Evolutionary conservation across 2,888 invertebrate genomes (phyloP), one percentile per base, ranked within the genome.

Genomic region (Xestoiulus laeticollis): DNA sequence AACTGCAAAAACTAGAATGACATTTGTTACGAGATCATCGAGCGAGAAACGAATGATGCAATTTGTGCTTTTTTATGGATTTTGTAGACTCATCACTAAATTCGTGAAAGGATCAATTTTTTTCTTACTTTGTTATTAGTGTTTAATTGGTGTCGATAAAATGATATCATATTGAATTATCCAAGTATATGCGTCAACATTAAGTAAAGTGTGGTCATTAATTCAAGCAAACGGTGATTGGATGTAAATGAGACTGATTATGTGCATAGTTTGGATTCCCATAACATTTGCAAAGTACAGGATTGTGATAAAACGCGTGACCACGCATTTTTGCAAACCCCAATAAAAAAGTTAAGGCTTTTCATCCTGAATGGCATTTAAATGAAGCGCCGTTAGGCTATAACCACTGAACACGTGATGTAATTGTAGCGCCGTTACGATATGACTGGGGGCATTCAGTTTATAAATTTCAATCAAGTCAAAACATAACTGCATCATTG

Each of bases 1-100:
- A 38, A 38, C 33, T 38, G 6, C 33, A 38, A 48, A 48, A 48
- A 12, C 16, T 22, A 5, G 8, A 68, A 68, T 68, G 22, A 68
- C 68, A 68, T 68, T 68, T 68, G 68, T n/a, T n/a, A 68, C 68
- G 68, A 68, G 22, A 68, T 68, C 22, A 68, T 68, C 68, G 26
- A 68, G 3, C 68, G 68, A 68, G 26, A 68, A 68, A 68, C 68
- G 59, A 59, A 59, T 59, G 14, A 16, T 59, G 59, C 8, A n/a
- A n/a, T 59, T 59, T 68, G 3, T 26, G 22, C 8, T 48, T 26
- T 68, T 68, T 68, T 68, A 2, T 10, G 10, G 68, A 68, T 8
- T 19, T 68, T 68, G 68, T n/a, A 26, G 26, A 26, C 68, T 68
- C 26, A 12, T 68, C 26, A 26, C 22, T 68, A 8, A 68, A 26